Evolutionary conservation across 2,797 vertebrate genomes (phyloP).

Genomic region (Eutrigla gurnardus): DNA sequence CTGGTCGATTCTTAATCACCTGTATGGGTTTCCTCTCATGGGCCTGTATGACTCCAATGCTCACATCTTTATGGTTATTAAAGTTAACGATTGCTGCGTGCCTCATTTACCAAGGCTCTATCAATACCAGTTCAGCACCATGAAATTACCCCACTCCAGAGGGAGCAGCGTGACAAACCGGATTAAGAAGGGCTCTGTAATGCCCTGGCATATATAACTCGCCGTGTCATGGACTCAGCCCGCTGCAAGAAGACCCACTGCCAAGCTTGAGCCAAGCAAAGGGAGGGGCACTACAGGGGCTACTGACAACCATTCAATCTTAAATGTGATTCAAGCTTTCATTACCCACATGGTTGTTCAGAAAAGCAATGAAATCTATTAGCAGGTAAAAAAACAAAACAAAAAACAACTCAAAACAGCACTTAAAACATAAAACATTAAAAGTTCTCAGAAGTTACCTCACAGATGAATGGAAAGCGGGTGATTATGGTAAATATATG

Average conservation of each 20-base stretch:
- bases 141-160: slow-evolving; percentile 84
- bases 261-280: slow-evolving; percentile 41
- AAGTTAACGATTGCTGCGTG: slow-evolving; percentile 83
- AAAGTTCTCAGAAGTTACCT: slow-evolving; percentile 70
- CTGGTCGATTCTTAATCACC: slow-evolving; percentile 84
- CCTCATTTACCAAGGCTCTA: slow-evolving; percentile 82
- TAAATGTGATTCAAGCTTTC: slow-evolving; percentile 74
- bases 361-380: slow-evolving; percentile 53
- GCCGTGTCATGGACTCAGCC: slow-evolving; percentile 69
- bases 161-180: slow-evolving; percentile 82
- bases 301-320: slow-evolving; percentile 57
- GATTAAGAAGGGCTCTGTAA: slow-evolving; percentile 82
- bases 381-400: slow-evolving; percentile 26
- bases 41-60: slow-evolving; percentile 74
- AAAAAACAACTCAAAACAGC: not conserved
- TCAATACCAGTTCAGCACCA: slow-evolving; percentile 84
- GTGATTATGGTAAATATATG: slow-evolving; percentile 80
- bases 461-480: slow-evolving; percentile 60
- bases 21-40: slow-evolving; percentile 78
- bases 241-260: slow-evolving; percentile 57
- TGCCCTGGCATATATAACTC: slow-evolving; percentile 77
- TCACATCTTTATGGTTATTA: slow-evolving; percentile 86
- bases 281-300: slow-evolving; percentile 28
- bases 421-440: slow-evolving; percentile 57
- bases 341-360: slow-evolving; percentile 57